Conservation (phyloP, 2,113 vertebrate genomes). For the Megaptera novaeangliae region DNA sequence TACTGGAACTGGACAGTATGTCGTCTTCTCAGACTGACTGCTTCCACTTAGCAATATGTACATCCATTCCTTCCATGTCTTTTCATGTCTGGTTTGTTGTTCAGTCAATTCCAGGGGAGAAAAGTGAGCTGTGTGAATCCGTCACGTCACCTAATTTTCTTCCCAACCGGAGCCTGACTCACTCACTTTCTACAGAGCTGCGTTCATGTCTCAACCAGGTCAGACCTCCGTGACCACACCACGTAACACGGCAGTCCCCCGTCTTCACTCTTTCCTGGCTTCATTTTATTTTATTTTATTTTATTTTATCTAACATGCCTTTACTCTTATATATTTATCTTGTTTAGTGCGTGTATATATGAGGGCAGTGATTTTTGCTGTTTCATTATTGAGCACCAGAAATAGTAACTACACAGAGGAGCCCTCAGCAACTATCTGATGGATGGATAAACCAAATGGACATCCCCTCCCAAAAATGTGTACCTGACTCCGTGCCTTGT, state of each 20-base stretch:
- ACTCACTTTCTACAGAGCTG: not conserved
- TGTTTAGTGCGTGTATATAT: not conserved
- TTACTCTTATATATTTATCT: not conserved
- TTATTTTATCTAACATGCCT: not conserved
- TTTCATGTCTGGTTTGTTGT: not conserved
- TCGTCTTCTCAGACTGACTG: not conserved
- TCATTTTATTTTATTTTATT: not conserved
- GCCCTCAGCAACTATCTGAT: not conserved
- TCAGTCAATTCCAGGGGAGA: not conserved
- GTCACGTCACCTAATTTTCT: not conserved
- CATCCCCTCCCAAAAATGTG: not conserved
- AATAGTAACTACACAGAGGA: not conserved
- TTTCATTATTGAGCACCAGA: not conserved
- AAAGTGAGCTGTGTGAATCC: not conserved
- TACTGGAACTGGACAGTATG: not conserved
- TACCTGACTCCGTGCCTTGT: not conserved
- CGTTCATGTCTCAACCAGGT: not conserved
- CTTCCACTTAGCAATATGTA: not conserved
- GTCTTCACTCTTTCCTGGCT: not conserved
- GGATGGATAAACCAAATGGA: not conserved
- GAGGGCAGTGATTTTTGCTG: not conserved
- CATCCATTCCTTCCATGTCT: not conserved
- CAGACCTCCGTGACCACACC: not conserved
- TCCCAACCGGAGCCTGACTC: not conserved
- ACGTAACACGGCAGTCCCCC: not conserved